These are phyloP conservation scores for Melieria crassipennis DNA, from an alignment of 2,888 invertebrate species.

Conservation along the genomic window DNA sequence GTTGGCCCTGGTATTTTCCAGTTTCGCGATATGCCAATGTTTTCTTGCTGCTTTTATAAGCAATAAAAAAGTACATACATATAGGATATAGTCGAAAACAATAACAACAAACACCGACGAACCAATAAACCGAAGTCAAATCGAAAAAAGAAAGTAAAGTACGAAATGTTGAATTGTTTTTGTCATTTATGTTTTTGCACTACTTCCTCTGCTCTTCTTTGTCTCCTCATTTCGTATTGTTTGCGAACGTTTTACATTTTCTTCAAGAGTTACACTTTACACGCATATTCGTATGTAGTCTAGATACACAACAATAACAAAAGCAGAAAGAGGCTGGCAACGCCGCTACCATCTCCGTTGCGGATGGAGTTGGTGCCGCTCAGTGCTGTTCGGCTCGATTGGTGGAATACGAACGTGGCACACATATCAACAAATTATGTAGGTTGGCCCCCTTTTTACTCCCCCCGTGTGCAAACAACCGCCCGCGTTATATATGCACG, in stretches of 20 bases:
- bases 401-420: neutral
- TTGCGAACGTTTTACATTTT: no score
- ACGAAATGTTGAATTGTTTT: constrained; percentile 17
- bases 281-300: no score
- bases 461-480: no score
- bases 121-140: neutral
- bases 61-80: neutral
- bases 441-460: constrained; percentile 7
- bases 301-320: no score
- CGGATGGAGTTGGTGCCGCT: neutral
- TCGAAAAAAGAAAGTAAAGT: constrained; percentile 26
- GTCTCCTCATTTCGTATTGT: no score
- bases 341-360: neutral
- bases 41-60: neutral
- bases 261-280: no score
- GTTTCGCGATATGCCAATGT: constrained; percentile 4
- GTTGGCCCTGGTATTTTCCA: constrained; percentile 28
- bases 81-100: neutral
- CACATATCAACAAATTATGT: constrained; percentile 13
- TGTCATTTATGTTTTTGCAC: neutral
- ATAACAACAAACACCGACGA: constrained; percentile 1
- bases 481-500: no score
- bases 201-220: no score
- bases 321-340: no score
- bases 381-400: no score